Evolutionary conservation across 2,113 vertebrate species (phyloP).

Genomic region (Andinoacara biseriatus): DNA sequence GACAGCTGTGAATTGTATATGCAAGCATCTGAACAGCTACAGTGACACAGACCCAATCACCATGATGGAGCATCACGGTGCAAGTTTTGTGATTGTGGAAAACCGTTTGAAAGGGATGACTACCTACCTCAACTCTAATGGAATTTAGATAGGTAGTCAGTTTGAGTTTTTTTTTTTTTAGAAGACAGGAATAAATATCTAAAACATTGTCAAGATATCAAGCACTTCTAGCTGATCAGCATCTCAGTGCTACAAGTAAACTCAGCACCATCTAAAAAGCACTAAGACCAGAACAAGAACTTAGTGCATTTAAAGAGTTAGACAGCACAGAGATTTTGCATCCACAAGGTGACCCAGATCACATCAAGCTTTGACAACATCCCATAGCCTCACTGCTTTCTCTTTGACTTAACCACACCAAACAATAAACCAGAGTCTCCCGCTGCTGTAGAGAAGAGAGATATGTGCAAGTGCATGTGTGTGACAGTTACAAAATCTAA

Average conservation of each 20-base stretch:
- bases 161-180: not conserved
- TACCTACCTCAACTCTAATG: not conserved
- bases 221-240: not conserved
- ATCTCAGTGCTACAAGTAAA: not conserved
- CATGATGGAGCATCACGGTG: not conserved
- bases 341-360: conserved; percentile 35
- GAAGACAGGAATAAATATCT: not conserved
- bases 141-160: not conserved
- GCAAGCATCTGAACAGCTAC: not conserved
- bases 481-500: conserved; percentile 69
- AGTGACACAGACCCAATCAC: not conserved
- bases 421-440: conserved; percentile 38
- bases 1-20: not conserved
- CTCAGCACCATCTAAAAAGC: not conserved
- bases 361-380: conserved; percentile 27
- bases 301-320: not conserved
- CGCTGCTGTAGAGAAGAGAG: conserved; percentile 45
- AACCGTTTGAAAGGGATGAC: not conserved
- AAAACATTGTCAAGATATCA: not conserved
- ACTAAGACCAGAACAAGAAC: not conserved
- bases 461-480: conserved; percentile 41
- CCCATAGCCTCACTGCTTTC: conserved; percentile 70
- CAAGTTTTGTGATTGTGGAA: not conserved
- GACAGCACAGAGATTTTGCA: not conserved
- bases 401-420: conserved; percentile 50